Evolutionary conservation across 2,113 vertebrate genomes (phyloP).

Genomic region (Brachirus orientalis): DNA sequence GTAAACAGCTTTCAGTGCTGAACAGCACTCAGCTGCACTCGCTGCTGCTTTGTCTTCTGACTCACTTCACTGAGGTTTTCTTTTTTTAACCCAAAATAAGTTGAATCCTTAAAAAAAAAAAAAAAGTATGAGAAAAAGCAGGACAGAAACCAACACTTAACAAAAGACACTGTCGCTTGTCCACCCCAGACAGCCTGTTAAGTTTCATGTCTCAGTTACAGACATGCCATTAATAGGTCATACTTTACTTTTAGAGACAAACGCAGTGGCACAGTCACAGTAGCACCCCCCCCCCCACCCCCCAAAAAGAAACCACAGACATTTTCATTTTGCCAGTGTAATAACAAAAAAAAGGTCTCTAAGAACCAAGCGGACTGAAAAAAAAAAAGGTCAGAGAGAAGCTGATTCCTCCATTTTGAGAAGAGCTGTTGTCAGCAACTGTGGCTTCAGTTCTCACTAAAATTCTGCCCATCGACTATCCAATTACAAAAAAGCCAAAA

Average conservation of each 20-base stretch:
- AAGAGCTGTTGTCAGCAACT: slow-evolving; percentile 38
- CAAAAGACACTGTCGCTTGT: slow-evolving; percentile 3
- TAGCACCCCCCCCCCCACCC: neutral
- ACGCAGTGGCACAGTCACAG: neutral
- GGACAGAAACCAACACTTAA: neutral
- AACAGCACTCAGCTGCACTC: slow-evolving; percentile 42
- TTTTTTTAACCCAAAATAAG: slow-evolving; percentile 24
- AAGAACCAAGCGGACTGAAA: slow-evolving; percentile 24
- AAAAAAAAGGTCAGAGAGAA: slow-evolving; percentile 29
- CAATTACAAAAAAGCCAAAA: neutral
- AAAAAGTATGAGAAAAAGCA: slow-evolving; percentile 3
- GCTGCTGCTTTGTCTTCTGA: slow-evolving; percentile 2
- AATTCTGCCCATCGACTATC: slow-evolving; percentile 27
- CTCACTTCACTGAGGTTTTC: neutral
- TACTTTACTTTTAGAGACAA: slow-evolving; percentile 5
- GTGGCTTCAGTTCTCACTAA: slow-evolving; percentile 31
- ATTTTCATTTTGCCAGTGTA: slow-evolving; percentile 1
- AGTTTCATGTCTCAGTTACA: neutral
- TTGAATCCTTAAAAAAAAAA: neutral
- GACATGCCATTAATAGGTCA: neutral
- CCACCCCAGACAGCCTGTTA: neutral
- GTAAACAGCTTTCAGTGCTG: slow-evolving; percentile 31
- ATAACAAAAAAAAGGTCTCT: slow-evolving; percentile 7
- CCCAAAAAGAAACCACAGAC: slow-evolving; percentile 2
- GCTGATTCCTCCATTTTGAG: slow-evolving; percentile 62